Evolutionary conservation across 92 coral and sea anemone species (phyloP), one percentile per base, ranked within the genome.

Genomic region (Plumapathes pennacea): DNA sequence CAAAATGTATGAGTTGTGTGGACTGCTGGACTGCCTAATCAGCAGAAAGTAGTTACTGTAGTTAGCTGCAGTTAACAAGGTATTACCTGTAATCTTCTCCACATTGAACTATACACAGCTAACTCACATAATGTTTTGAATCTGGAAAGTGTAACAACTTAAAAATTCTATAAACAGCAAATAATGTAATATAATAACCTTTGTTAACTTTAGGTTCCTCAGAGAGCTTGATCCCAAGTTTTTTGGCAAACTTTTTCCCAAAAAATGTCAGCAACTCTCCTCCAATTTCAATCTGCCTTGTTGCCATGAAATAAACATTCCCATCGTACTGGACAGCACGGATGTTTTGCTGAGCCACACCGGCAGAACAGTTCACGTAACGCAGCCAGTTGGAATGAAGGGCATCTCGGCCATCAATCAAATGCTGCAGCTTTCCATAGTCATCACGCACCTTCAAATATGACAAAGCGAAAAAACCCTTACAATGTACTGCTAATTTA

Each of bases 311-410:
- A 38, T 92, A 92, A 29, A 92, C 88, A 25, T 82, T 88, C 41
- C 78, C 82, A 56, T 92, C 96, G 64, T 92, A 92, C 58, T 92
- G 98, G 7, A 92, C 96, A 26, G 92, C 83, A 25, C 79, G 67
- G 52, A 92, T 75, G 59, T 92, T 92, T 53, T 88, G 98, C 33
- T 92, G 92, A 5, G 76, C 56, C 6, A 40, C 33, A 39, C 74
- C 75, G 5, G 61, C 55, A 20, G 78, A 74, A 64, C 92, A 88
- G 48, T 82, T 84, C 20, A 88, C 96, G 64, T 84, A 92, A 18
- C 96, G 83, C 29, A 92, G 29, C 98, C 98, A 92, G 63, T 92
- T 92, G n/a, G 96, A 92, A 61, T 88, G 97, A 28, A 80, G 76
- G 12, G 89, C 90, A 46, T 92, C 86, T 21, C 92, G 85, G 7